Base-by-base conservation (phyloP, 2,888 invertebrate genomes). In the Phragmatobia fuliginosa region DNA sequence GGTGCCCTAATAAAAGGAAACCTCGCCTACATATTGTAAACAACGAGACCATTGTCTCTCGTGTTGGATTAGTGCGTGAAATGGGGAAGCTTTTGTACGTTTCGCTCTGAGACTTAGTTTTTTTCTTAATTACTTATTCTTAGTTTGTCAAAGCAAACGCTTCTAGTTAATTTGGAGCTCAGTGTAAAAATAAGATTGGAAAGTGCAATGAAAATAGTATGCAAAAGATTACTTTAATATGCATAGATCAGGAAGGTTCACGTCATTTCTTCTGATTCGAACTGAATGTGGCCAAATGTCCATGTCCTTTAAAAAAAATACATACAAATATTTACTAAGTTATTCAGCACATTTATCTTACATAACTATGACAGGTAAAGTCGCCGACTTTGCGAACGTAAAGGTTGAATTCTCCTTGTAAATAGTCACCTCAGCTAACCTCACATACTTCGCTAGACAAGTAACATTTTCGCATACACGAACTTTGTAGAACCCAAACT, bases 1-100 rank as follows among this genome's bases (percentile, higher is more conserved):
- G 79, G 59, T 82, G 81, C 81, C 83, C 82, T 87, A 87, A 87
- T 84, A 81, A 81, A 74, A 75, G 79, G 79, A 65, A 77, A 78
- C 71, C 65, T 68, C 70, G 71, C 72, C 72, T 77, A 73, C 74
- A 76, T 69, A n/a, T n/a, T n/a, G 71, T 68, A 80, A 85, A 87
- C 86, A 88, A 87, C 85, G 83, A 76, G 78, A 83, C 87, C 77
- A 79, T 76, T 76, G 70, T 78, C 73, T 81, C 80, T 74, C 74
- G 65, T 71, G 68, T 67, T 74, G 77, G 80, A 79, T 82, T 84
- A 84, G 83, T 82, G 78, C 79, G 74, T 73, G 52, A 69, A 60
- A 56, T 33, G 25, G 36, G 16, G 28, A 63, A n/a, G 45, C 18
- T 25, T 41, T 21, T 14, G 16, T 38, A 49, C 18, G 36, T 78